Evolutionary conservation across 2,797 vertebrate species (phyloP), one percentile per base, ranked within the genome.

Genomic region (Melanotaenia pygmaea): DNA sequence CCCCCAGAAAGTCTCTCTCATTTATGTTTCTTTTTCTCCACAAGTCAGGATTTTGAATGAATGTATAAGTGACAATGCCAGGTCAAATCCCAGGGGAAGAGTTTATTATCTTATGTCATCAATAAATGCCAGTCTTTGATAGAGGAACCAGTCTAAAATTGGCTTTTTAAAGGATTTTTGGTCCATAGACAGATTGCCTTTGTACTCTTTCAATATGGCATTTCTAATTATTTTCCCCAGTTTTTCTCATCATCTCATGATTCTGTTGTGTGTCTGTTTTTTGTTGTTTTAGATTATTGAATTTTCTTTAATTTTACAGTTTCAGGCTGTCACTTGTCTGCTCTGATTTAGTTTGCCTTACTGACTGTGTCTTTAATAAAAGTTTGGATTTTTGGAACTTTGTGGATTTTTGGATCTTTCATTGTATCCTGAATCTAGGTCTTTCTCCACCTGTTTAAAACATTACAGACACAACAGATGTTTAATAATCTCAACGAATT

Each of bases 311-410:
- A 12, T 53, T 22, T 53, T 24, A 24, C 9, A 53, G 22, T 61
- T 50, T 34, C 11, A n/a, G 18, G n/a, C 13, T 45, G 61, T 10
- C 37, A 30, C 37, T 45, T 67, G 26, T 34, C 26, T 40, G 35
- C 14, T 57, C 14, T n/a, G 20, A 12, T 67, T 67, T 58, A 28
- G 38, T 2, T 38, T 59, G 57, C 2, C 3, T 7, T 22, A 7
- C 26, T 50, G 56, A 50, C 43, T 35, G 34, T 68, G 58, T 30
- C 45, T 28, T 60, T 24, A 28, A 28, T 51, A 51, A 51, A 34
- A 11, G 1, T 69, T 38, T n/a, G 22, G 3, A 28, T 59, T 50
- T 47, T n/a, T 10, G 34, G 47, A 24, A 28, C 22, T 10, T 59
- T 18, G 26, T 28, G 28, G 28, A 1, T 28, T 28, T 28, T 28